These are phyloP conservation scores for Ahaetulla prasina DNA, from an alignment of 2,113 vertebrate genomes.

Conservation along the genomic window DNA sequence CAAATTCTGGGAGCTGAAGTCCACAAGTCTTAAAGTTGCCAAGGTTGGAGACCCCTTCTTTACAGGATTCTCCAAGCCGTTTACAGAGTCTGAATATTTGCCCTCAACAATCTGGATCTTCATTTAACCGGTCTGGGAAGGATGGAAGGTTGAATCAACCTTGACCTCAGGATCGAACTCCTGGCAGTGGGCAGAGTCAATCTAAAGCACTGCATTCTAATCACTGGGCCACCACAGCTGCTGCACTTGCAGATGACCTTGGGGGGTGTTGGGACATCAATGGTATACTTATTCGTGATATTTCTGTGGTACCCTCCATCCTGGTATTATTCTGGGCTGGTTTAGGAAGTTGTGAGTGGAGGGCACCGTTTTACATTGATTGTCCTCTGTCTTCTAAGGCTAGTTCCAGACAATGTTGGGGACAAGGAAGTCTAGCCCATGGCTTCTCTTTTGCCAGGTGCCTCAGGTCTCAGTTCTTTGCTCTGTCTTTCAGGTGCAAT, in stretches of 20 bases:
- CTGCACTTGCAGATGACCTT: neutral
- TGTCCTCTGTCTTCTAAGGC: neutral
- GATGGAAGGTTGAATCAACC: neutral
- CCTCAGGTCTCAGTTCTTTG: too few relatives aligned
- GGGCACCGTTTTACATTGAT: neutral
- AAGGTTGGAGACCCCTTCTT: too few relatives aligned
- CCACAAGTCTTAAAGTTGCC: too few relatives aligned
- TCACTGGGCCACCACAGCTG: neutral
- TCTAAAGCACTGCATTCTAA: neutral
- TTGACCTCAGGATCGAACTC: neutral
- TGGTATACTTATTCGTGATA: neutral
- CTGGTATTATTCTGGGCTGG: too few relatives aligned
- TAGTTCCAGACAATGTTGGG: neutral
- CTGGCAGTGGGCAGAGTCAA: neutral
- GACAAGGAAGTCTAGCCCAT: neutral
- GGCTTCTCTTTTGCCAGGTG: neutral
- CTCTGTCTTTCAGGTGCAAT: too few relatives aligned
- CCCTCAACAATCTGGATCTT: neutral
- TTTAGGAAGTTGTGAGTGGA: neutral
- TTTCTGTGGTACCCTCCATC: neutral
- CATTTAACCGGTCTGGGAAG: neutral
- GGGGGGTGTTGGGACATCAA: neutral
- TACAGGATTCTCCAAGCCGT: neutral
- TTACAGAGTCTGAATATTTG: neutral
- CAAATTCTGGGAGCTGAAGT: too few relatives aligned